phyloP scores from a whole-genome alignment of 1,140 invertebrate genomes.

The Cherax quadricarinatus region DNA sequence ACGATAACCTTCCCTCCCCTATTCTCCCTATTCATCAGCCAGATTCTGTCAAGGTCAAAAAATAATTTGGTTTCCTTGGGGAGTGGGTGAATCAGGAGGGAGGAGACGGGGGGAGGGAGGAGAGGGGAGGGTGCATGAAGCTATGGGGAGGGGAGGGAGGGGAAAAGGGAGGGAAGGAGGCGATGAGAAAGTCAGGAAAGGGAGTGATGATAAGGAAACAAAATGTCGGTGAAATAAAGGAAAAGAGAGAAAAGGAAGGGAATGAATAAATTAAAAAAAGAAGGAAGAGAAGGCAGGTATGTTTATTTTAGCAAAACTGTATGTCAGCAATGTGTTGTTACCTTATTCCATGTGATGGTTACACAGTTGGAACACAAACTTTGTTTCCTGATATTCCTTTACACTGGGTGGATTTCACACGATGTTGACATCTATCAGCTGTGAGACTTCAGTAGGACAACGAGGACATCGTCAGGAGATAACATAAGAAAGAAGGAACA shows the following conservation, averaged over 20 bases:
- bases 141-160: not conserved
- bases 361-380: too few species aligned
- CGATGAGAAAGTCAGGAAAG: not conserved
- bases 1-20: not conserved
- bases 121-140: not conserved
- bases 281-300: not conserved
- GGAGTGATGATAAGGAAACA: not conserved
- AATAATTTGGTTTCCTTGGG: not conserved
- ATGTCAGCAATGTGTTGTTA: too few species aligned
- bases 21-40: not conserved
- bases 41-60: slow-evolving; percentile 18
- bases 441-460: too few species aligned
- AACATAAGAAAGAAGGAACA: too few species aligned
- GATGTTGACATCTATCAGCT: too few species aligned
- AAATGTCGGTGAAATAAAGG: not conserved
- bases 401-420: too few species aligned
- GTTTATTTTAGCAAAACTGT: too few species aligned
- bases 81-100: not conserved
- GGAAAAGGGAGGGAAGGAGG: not conserved
- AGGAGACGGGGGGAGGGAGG: not conserved
- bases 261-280: not conserved
- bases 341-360: too few species aligned
- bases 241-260: not conserved
- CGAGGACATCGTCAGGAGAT: too few species aligned
- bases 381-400: too few species aligned